Evolutionary conservation across 1,140 invertebrate genomes (phyloP), one percentile per base, ranked within the genome.

Genomic region (Xylocopa sonorina): DNA sequence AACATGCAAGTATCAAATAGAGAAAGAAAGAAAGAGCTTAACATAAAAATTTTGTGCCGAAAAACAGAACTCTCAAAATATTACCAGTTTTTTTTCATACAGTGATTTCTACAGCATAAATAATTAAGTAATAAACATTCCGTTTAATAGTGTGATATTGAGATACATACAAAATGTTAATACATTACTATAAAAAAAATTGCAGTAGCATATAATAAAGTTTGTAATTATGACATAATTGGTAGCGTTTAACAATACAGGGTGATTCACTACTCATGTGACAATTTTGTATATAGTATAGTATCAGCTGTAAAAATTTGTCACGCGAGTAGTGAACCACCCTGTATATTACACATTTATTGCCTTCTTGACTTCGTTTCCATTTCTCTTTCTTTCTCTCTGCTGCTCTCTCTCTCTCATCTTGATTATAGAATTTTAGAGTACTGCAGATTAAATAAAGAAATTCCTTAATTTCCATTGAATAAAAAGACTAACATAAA

Each of bases 1-100:
- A 38, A 53, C 76, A 80, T 84, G 81, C 82, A 83, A 50, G 24
- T 24, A 60, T 55, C 16, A 58, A 79, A 62, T 53, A 55, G 12
- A 48, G 53, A 32, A 12, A 51, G 62, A 62, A 48, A 55, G 12
- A 48, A 58, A 32, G 18, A 51, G 62, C 21, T 21, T 38, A 69
- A 74, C 12, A 64, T 0, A 50, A 73, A 51, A 24, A 55, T 53
- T n/a, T 48, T n/a, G 32, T 68, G 16, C 51, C 10, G 41, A 18
- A 27, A 24, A 46, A 3, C 16, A 72, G 16, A 43, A 71, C 16
- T n/a, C 50, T 43, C 27, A 55, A 0, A 55, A 73, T 46, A 60
- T 46, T 73, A 16, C 12, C n/a, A 14, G 14, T 10, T 29, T 63
- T 21, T 16, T 41, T 18, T 32, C n/a, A 29, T 66, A 18, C 24